Evolutionary conservation across 2,888 invertebrate genomes (phyloP).

Genomic region (Drosophila paranaensis): DNA sequence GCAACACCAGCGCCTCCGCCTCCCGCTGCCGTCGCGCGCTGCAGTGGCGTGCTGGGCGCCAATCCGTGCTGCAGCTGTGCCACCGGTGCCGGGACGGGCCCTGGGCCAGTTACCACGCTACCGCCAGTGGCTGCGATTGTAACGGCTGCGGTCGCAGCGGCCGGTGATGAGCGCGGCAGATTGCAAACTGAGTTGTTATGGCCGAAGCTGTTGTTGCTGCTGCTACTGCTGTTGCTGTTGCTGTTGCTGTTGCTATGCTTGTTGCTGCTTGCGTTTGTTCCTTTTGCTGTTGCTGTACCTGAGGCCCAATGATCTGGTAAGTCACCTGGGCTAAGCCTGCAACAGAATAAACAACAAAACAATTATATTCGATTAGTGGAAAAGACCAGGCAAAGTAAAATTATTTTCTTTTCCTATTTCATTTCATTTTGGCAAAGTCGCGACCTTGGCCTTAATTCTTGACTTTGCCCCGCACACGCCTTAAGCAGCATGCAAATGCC

Average conservation of each 20-base stretch:
- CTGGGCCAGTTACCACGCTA: constrained; percentile 55
- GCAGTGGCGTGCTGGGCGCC: constrained; percentile 73
- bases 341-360: constrained; percentile 80
- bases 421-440: not conserved
- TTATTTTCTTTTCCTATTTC: too few relatives aligned
- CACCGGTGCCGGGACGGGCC: constrained; percentile 40
- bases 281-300: constrained; percentile 71
- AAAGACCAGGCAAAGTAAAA: too few relatives aligned
- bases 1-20: constrained; percentile 52
- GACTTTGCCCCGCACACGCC: constrained; percentile 5
- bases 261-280: constrained; percentile 44
- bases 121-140: constrained; percentile 77
- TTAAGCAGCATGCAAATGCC: constrained; percentile 21
- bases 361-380: constrained; percentile 18
- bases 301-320: constrained; percentile 87
- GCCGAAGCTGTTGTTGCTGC: constrained; percentile 23
- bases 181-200: constrained; percentile 80
- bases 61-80: constrained; percentile 70
- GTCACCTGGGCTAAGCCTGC: constrained; percentile 96
- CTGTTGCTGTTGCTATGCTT: constrained; percentile 23
- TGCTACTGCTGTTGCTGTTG: constrained; percentile 34
- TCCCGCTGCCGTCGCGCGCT: constrained; percentile 67
- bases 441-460: constrained; percentile 7
- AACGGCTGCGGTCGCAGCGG: constrained; percentile 84
- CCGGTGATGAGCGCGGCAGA: constrained; percentile 86